These are phyloP conservation scores for Diarsia rubi DNA, from an alignment of 2,888 invertebrate genomes.

Conservation along the genomic window DNA sequence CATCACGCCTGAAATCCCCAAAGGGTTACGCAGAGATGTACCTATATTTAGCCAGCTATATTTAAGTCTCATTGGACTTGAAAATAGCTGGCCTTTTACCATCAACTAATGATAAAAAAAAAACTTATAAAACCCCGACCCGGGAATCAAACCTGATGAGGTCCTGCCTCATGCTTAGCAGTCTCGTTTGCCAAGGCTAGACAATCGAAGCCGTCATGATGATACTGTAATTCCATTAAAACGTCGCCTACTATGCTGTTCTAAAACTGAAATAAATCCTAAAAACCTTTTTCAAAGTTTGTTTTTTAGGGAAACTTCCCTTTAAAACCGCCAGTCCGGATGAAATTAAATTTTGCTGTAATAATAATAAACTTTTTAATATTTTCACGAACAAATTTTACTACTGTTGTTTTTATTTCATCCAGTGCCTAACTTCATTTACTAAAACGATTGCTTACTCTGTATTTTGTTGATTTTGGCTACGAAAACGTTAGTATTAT, in stretches of 20 bases:
- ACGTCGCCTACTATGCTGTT: slow-evolving; percentile 9
- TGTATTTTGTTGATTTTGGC: neutral
- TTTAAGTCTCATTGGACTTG: no score
- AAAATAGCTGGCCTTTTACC: no score
- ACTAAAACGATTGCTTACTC: neutral
- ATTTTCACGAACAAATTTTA: neutral
- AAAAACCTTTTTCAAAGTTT: slow-evolving; percentile 40
- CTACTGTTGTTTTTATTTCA: neutral
- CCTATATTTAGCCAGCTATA: no score
- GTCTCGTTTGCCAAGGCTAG: no score
- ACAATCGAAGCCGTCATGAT: neutral
- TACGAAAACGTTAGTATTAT: neutral
- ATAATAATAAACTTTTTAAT: slow-evolving; percentile 44
- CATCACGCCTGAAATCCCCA: no score
- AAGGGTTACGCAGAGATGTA: no score
- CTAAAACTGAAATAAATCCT: slow-evolving; percentile 30
- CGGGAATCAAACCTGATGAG: no score
- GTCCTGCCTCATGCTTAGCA: no score
- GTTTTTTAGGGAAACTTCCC: slow-evolving; percentile 22
- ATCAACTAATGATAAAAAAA: no score
- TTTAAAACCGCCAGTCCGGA: slow-evolving; percentile 16
- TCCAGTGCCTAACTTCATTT: neutral
- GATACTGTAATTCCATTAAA: neutral
- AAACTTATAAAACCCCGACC: no score
- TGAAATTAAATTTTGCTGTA: slow-evolving; percentile 45